Conservation (phyloP, 2,797 vertebrate species). For the Myotis pilosus region DNA sequence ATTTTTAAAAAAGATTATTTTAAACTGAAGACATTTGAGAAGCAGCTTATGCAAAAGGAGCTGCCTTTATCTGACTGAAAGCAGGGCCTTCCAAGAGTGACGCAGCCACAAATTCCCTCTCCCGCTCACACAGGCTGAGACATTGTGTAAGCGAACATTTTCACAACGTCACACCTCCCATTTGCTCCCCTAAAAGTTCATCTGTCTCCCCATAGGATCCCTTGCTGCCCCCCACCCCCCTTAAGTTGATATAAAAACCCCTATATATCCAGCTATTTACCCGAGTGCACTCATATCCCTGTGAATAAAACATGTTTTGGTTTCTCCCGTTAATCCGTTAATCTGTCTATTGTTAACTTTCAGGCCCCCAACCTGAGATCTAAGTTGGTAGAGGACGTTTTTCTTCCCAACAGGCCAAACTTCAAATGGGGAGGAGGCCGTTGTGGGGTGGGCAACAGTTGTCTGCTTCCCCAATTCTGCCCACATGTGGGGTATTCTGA, state of each 20-base stretch:
- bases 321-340: not conserved
- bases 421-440: not conserved
- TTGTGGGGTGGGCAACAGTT: not conserved
- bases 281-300: accelerated
- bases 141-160: no score
- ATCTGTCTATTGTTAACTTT: not conserved
- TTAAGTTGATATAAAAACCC: not conserved
- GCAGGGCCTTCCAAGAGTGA: not conserved
- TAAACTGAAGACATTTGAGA: not conserved
- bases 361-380: not conserved
- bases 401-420: not conserved
- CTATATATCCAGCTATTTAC: not conserved
- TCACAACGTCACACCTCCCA: not conserved
- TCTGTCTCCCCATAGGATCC: not conserved
- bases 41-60: no score
- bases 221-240: not conserved
- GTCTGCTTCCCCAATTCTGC: not conserved
- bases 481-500: accelerated
- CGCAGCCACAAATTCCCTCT: not conserved
- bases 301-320: not conserved
- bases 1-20: not conserved
- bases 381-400: not conserved
- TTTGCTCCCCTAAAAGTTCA: not conserved
- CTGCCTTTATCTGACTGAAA: not conserved
- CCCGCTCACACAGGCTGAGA: not conserved